phyloP scores from a whole-genome alignment of 2,113 vertebrate species.

The Athene cunicularia region DNA sequence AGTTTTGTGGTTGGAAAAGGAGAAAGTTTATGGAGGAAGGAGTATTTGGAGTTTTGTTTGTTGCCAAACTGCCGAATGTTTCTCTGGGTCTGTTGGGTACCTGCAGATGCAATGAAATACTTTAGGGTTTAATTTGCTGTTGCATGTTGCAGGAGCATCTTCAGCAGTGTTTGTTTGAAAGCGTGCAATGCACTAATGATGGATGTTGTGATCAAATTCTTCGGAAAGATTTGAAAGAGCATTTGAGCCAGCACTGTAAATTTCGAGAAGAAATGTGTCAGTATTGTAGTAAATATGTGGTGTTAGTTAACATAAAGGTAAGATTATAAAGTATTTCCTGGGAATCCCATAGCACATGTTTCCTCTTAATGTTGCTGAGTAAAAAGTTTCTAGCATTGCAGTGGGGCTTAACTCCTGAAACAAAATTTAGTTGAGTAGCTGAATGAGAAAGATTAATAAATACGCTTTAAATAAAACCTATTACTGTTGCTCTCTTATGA shows the following conservation, averaged over 20 bases:
- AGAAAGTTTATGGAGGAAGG: neutral
- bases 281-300: constrained; percentile 75
- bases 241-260: constrained; percentile 71
- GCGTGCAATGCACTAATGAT: constrained; percentile 72
- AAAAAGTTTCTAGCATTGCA: neutral
- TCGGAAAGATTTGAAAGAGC: constrained; percentile 78
- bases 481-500: neutral
- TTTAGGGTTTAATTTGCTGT: neutral
- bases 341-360: neutral
- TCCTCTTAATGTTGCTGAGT: neutral
- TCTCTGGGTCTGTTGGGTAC: neutral
- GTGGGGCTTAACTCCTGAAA: neutral
- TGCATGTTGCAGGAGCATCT: constrained; percentile 80
- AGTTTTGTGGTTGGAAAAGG: neutral
- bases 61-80: neutral
- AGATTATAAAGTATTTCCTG: neutral
- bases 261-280: constrained; percentile 80
- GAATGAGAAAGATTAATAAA: neutral
- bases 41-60: neutral
- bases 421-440: neutral
- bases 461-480: neutral
- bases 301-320: constrained; percentile 77
- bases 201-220: constrained; percentile 76
- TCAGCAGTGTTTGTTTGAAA: constrained; percentile 80
- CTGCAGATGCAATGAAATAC: neutral